Percentiles rank a stretch among this genome's conserved stretches.
Evolutionary conservation across 2,113 vertebrate species (phyloP).

Genomic region (Shinisaurus crocodilurus): DNA sequence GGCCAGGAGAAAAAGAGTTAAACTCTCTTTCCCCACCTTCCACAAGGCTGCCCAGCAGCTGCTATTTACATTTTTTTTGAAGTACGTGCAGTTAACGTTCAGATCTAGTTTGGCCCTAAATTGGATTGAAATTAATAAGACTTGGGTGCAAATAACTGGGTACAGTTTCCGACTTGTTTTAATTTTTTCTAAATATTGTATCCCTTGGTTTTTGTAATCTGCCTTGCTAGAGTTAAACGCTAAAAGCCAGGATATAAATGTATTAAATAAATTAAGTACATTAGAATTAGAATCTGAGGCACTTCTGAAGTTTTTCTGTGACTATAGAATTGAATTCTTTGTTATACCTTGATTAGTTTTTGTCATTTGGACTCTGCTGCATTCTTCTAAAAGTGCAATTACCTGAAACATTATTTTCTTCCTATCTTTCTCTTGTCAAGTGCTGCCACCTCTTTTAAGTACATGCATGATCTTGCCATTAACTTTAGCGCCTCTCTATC

Average conservation of each 20-base stretch:
- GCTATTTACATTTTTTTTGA: background rate
- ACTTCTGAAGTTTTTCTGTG: background rate
- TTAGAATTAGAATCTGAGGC: background rate
- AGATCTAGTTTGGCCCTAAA: background rate
- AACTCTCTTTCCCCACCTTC: background rate
- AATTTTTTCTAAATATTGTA: background rate
- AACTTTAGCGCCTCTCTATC: background rate
- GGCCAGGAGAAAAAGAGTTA: background rate
- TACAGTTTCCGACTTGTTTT: background rate
- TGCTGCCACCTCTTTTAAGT: background rate
- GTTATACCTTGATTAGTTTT: conserved; percentile 5
- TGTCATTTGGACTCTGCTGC: background rate
- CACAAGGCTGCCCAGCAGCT: background rate
- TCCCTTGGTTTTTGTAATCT: background rate
- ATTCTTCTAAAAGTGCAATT: background rate
- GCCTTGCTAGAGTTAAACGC: background rate
- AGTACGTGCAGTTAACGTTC: background rate
- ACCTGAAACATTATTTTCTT: background rate
- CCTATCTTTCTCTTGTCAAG: background rate
- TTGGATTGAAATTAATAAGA: background rate
- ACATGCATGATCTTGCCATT: background rate
- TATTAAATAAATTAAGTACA: background rate
- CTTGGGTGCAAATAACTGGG: background rate
- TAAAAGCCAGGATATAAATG: background rate
- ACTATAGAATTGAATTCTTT: background rate